phyloP scores from a whole-genome alignment of 2,888 invertebrate genomes.

The Drosophila gaucha region DNA sequence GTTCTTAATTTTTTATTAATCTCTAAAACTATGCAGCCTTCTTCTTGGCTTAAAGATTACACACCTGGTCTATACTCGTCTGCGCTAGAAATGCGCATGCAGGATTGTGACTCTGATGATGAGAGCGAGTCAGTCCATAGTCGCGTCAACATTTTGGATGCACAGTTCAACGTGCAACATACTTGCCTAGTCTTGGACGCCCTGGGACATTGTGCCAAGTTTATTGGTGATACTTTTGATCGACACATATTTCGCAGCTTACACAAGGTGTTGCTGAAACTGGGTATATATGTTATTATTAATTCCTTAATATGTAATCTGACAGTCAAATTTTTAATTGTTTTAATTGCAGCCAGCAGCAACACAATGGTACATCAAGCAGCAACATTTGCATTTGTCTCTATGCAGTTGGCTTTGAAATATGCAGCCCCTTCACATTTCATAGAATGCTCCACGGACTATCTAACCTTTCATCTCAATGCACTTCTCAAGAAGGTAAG shows the following conservation, averaged over 20 bases:
- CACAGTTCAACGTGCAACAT: conserved; percentile 88
- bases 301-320: not conserved
- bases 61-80: conserved; percentile 84
- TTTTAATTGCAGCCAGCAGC: conserved; percentile 86
- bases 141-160: conserved; percentile 82
- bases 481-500: conserved; percentile 87
- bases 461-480: conserved; percentile 90
- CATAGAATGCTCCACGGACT: conserved; percentile 89
- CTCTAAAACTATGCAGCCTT: conserved; percentile 53
- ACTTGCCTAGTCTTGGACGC: conserved; percentile 90
- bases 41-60: conserved; percentile 81
- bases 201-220: conserved; percentile 87
- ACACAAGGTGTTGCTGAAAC: conserved; percentile 89
- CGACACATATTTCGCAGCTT: conserved; percentile 88
- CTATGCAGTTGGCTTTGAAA: conserved; percentile 87
- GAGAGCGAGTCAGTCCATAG: conserved; percentile 59
- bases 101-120: conserved; percentile 82
- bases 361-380: conserved; percentile 88
- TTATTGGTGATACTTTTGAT: conserved; percentile 86
- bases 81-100: conserved; percentile 82
- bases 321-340: conserved; percentile 8
- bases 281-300: conserved; percentile 86
- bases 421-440: conserved; percentile 87
- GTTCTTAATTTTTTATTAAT: not conserved
- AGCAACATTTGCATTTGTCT: conserved; percentile 87